Evolutionary conservation across 2,113 vertebrate species (phyloP).

Genomic region (Dicentrarchus labrax): DNA sequence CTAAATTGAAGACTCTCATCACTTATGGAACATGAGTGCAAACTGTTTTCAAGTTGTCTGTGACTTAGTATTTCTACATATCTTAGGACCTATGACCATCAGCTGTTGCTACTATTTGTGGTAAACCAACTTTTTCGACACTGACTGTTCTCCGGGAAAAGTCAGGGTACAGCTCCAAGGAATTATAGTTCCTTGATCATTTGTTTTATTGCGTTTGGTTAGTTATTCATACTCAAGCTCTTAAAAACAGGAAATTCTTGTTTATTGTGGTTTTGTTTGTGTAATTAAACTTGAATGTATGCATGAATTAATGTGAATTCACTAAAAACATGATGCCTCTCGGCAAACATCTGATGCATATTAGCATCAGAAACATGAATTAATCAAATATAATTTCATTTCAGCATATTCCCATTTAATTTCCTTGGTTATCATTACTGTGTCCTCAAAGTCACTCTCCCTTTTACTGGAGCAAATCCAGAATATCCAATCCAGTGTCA

Average conservation of each 20-base stretch:
- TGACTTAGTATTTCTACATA: background rate
- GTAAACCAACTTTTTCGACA: constrained; percentile 9
- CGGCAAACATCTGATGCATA: background rate
- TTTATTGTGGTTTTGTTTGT: background rate
- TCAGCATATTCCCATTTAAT: background rate
- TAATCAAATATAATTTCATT: background rate
- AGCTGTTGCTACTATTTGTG: constrained; percentile 38
- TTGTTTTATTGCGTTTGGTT: constrained; percentile 5
- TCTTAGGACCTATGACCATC: constrained; percentile 21
- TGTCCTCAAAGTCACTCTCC: too few species aligned
- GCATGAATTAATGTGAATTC: background rate
- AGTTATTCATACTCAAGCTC: background rate
- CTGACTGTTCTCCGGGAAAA: background rate
- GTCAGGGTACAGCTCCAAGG: background rate
- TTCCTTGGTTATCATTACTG: too few species aligned
- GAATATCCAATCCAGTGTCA: background rate
- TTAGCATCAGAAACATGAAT: background rate
- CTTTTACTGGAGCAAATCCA: background rate
- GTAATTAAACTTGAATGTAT: background rate
- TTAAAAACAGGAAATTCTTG: background rate
- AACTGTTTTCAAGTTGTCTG: constrained; percentile 9
- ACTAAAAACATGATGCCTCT: background rate
- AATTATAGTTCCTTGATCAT: background rate
- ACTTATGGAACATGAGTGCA: constrained; percentile 1
- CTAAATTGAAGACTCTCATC: constrained; percentile 2